These are phyloP conservation scores for Mylabris sibirica DNA, from an alignment of 2,888 invertebrate species.

Conservation along the genomic window DNA sequence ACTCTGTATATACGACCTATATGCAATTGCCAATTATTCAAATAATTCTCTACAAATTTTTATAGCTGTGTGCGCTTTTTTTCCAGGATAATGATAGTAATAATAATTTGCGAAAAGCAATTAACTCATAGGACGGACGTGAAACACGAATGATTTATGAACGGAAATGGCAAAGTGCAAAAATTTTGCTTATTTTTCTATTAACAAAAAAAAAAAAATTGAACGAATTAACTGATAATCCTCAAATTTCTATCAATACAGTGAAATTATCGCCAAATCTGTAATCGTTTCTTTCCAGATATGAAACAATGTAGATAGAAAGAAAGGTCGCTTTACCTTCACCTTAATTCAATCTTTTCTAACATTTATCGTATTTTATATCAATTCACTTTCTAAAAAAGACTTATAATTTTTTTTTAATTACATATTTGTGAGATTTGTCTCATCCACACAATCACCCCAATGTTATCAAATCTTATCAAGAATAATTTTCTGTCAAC, in stretches of 20 bases:
- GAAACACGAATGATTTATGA: conserved; percentile 6
- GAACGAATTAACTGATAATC: background rate
- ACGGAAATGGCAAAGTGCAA: conserved; percentile 9
- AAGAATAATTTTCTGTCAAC: background rate
- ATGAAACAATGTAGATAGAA: background rate
- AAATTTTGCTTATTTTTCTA: background rate
- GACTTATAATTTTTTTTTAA: background rate
- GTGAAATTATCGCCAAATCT: background rate
- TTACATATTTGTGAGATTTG: background rate
- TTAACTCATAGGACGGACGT: background rate
- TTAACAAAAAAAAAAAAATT: no score
- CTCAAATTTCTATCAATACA: background rate
- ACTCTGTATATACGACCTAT: no score
- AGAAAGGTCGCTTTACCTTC: background rate
- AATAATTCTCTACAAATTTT: no score
- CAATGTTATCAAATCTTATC: background rate
- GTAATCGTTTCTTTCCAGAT: background rate
- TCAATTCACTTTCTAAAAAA: background rate
- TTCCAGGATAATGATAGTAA: background rate
- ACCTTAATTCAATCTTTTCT: background rate
- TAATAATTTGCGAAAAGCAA: background rate
- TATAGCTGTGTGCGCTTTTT: background rate
- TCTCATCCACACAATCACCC: background rate
- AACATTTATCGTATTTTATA: background rate
- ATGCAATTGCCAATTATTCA: no score